phyloP scores from a whole-genome alignment of 2,888 invertebrate genomes.

The Hyppa rectilinea region DNA sequence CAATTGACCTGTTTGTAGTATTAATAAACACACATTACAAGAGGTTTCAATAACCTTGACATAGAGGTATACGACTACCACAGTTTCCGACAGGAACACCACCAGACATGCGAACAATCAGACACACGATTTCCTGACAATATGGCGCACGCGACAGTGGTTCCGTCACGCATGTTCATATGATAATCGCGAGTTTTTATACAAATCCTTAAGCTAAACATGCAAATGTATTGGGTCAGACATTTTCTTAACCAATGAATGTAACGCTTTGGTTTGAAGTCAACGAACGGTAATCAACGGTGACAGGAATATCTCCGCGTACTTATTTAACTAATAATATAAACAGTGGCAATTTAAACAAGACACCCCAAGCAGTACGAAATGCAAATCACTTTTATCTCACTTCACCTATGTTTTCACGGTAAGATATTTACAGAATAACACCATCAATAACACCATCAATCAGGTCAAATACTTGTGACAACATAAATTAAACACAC shows the following conservation, averaged over 20 bases:
- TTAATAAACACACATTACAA: background rate
- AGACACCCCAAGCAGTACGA: too few relatives aligned
- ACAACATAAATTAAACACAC: too few relatives aligned
- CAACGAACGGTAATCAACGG: too few relatives aligned
- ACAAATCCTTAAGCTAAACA: constrained; percentile 11
- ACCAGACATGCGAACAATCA: constrained; percentile 52
- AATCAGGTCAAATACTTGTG: too few relatives aligned
- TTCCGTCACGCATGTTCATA: constrained; percentile 50
- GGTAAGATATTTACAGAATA: too few relatives aligned
- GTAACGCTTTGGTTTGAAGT: too few relatives aligned
- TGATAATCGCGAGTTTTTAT: constrained; percentile 33
- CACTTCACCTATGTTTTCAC: too few relatives aligned
- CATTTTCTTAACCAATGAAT: constrained; percentile 11
- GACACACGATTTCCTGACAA: constrained; percentile 51
- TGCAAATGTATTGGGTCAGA: constrained; percentile 36
- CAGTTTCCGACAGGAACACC: constrained; percentile 42
- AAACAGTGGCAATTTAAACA: too few relatives aligned
- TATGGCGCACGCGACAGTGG: constrained; percentile 34
- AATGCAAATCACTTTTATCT: too few relatives aligned
- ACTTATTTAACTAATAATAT: too few relatives aligned
- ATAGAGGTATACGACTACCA: constrained; percentile 5
- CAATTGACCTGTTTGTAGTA: background rate
- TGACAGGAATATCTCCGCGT: too few relatives aligned
- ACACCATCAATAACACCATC: too few relatives aligned
- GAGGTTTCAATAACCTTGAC: constrained; percentile 41